Base-by-base conservation (phyloP, 2,797 vertebrate species). In the Lepilemur ruficaudatus region DNA sequence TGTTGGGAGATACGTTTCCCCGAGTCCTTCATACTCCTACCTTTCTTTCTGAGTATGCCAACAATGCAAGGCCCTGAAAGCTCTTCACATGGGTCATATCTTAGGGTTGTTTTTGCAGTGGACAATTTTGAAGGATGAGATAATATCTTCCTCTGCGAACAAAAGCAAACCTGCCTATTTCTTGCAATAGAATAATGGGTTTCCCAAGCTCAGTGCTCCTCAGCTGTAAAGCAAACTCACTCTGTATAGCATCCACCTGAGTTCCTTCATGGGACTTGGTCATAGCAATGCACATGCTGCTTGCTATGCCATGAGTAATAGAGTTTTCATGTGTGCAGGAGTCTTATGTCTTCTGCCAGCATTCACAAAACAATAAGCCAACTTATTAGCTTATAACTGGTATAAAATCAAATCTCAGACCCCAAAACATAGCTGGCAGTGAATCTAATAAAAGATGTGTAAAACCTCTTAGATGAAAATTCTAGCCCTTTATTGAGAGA, bases 401-500 rank as follows among this genome's bases (percentile, higher is more conserved):
- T 46, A 22, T 88, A 46, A 94, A 97, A 92, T 92, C 32, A 90
- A 88, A 94, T 41, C 48, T 35, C 67, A 85, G 65, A 88, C 38
- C 48, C 78, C 3, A 41, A 80, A 92, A 38, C n/a, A 43, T 41
- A 72, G 43, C 41, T 87, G 79, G 48, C 35, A 84, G 79, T 65
- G 76, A 93, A 82, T 91, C 72, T 79, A 91, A 90, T 73, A 87
- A 92, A 89, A 91, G 76, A 50, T 28, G 23, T 35, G 5, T 80
- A 57, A 95, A 80, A 88, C 46, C 17, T 94, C 50, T 57, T 83
- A 46, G 63, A 87, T 57, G 90, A 80, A 59, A 78, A 92, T 79
- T 30, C 48, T 28, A 80, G 48, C 28, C 35, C 72, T 97, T 90
- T 89, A 76, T 30, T 38, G 72, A 84, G 76, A 90, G 43, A 73